Base-by-base conservation (phyloP, 2,888 invertebrate species). In the Sinodicranocentrus sp. region DNA sequence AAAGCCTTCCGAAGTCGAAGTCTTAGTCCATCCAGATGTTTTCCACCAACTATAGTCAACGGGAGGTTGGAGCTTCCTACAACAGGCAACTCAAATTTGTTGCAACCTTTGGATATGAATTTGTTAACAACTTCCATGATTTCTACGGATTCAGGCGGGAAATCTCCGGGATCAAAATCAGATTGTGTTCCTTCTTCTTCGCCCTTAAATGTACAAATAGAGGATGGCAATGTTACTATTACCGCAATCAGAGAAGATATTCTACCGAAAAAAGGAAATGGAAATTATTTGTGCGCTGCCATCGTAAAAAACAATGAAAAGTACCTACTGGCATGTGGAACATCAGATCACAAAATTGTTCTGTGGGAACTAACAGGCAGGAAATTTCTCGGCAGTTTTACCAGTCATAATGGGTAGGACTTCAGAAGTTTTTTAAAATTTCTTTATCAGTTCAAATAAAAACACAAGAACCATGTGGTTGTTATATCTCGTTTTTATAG, bases 321-420 rank as follows among this genome's bases (percentile, higher is more conserved):
- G n/a, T 73, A 73, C 19, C 28, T 88, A 25, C 63, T 88, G 0
- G 88, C 87, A 1, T 86, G 86, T 79, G 88, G 88, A 43, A 88
- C 87, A 1, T 84, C 85, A 0, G 87, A 88, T 68, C 86, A 85
- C 25, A 86, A 87, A 71, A 86, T 88, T 26, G 61, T 82, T 3
- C 44, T 88, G 5, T 87, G 84, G 82, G 79, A 85, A 28, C 26
- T 88, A 19, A 76, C 73, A 17, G 73, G 48, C 5, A 52, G 73
- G 15, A 68, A 67, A 0, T 83, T 73, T 73, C 21, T 88, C 1
- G 84, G 86, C 17, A 85, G 85, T 65, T 88, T 88, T 54, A 84
- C 83, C 8, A 84, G 85, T 54, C 88, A 88, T 28, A 88, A 85
- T 83, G 88, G 88, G 88, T 88, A 84, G 44, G 52, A 25, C 3